These are phyloP conservation scores for Tryphoninae sp. DNA, from an alignment of 2,888 invertebrate species.

Conservation along the genomic window DNA sequence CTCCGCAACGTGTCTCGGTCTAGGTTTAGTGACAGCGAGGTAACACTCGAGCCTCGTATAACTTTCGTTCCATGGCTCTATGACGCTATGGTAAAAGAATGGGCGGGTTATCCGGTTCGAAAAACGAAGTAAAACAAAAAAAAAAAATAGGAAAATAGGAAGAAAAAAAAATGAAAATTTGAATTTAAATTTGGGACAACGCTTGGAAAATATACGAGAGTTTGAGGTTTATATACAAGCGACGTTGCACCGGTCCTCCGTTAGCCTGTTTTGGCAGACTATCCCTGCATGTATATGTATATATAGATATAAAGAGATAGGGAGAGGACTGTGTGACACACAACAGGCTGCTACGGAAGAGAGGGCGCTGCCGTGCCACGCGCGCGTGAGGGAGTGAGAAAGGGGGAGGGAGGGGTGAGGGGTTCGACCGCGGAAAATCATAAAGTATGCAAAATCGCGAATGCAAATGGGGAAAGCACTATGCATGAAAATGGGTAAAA, in stretches of 20 bases:
- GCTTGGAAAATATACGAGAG: slow-evolving; percentile 51
- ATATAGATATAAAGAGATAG: slow-evolving; percentile 48
- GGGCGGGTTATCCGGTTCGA: slow-evolving; percentile 1
- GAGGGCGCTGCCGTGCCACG: background rate
- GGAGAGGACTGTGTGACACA: slow-evolving; percentile 35
- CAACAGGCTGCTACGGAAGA: slow-evolving; percentile 3
- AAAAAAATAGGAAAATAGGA: no score
- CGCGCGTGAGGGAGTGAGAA: slow-evolving; percentile 23
- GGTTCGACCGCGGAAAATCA: slow-evolving; percentile 74
- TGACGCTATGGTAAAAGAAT: background rate
- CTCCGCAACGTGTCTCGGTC: background rate
- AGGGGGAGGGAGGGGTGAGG: slow-evolving; percentile 43
- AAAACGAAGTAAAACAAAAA: no score
- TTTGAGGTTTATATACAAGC: slow-evolving; percentile 36
- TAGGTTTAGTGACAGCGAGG: background rate
- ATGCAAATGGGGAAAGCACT: slow-evolving; percentile 77
- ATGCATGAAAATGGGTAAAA: slow-evolving; percentile 78
- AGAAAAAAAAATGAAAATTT: slow-evolving; percentile 49
- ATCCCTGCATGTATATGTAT: background rate
- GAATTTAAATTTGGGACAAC: slow-evolving; percentile 61
- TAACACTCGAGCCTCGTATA: background rate
- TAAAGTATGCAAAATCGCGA: slow-evolving; percentile 78
- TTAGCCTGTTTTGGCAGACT: background rate
- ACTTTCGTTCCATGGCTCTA: no score
- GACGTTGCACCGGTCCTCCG: slow-evolving; percentile 6